phyloP scores from a whole-genome alignment of 2,797 vertebrate genomes.

The Microtus obscurus region DNA sequence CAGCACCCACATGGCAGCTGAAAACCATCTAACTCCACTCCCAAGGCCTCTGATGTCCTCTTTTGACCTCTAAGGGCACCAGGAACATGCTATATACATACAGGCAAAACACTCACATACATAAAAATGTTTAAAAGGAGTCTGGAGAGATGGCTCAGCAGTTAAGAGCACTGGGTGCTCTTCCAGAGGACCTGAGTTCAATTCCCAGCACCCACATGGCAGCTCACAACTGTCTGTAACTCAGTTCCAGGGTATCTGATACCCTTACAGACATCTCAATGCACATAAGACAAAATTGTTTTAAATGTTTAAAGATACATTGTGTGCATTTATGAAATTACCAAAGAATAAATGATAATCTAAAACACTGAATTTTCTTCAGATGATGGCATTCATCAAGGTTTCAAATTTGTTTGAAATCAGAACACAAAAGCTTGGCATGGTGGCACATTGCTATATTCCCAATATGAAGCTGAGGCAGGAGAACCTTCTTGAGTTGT shows the following conservation, averaged over 20 bases:
- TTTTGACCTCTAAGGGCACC: neutral
- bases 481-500: neutral
- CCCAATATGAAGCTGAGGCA: neutral
- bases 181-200: no score
- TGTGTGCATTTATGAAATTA: neutral
- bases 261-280: neutral
- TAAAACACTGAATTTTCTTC: neutral
- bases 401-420: constrained; percentile 14
- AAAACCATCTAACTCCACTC: neutral
- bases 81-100: no score
- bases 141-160: no score
- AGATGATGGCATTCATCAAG: neutral
- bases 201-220: neutral
- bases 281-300: neutral
- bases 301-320: neutral
- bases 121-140: neutral
- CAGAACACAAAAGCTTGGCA: neutral
- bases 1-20: no score
- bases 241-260: neutral
- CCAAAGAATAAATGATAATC: neutral
- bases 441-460: neutral
- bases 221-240: neutral
- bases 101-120: neutral
- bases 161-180: no score
- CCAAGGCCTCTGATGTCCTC: neutral